These are phyloP conservation scores for Archips xylosteana DNA, from an alignment of 2,888 invertebrate species.

Conservation along the genomic window DNA sequence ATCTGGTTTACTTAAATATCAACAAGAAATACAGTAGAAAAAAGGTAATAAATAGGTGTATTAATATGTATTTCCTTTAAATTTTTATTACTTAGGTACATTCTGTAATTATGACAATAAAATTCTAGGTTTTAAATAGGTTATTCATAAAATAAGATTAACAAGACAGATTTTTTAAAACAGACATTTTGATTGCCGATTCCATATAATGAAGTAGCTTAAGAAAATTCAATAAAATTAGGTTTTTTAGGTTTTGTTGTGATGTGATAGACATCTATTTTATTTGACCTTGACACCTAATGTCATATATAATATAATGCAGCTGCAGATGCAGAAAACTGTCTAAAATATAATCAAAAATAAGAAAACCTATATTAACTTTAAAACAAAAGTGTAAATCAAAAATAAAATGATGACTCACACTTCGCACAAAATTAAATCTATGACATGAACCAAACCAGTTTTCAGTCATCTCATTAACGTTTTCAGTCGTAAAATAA, in stretches of 20 bases:
- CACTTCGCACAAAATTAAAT: conserved; percentile 19
- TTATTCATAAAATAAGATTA: too few species aligned
- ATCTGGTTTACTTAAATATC: too few species aligned
- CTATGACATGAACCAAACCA: conserved; percentile 12
- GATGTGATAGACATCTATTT: background rate
- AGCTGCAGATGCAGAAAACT: background rate
- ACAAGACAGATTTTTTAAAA: too few species aligned
- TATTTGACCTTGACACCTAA: background rate
- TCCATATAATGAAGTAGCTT: too few species aligned
- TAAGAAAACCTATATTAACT: background rate
- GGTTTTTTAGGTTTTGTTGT: background rate
- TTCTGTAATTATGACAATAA: too few species aligned
- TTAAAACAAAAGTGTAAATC: background rate
- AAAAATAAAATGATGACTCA: conserved; percentile 39
- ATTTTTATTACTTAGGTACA: too few species aligned
- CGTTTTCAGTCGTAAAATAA: background rate
- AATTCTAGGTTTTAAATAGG: too few species aligned
- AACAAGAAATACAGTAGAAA: too few species aligned
- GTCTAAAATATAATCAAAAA: background rate
- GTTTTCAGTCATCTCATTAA: conserved; percentile 1
- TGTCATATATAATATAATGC: background rate
- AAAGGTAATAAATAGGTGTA: too few species aligned
- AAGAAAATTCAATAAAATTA: background rate
- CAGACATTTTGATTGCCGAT: too few species aligned
- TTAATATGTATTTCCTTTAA: too few species aligned